A percentile compares a stretch with the other conserved stretches of the same genome.
Conservation (phyloP, 2,113 vertebrate genomes). For the Saguinus midas region DNA sequence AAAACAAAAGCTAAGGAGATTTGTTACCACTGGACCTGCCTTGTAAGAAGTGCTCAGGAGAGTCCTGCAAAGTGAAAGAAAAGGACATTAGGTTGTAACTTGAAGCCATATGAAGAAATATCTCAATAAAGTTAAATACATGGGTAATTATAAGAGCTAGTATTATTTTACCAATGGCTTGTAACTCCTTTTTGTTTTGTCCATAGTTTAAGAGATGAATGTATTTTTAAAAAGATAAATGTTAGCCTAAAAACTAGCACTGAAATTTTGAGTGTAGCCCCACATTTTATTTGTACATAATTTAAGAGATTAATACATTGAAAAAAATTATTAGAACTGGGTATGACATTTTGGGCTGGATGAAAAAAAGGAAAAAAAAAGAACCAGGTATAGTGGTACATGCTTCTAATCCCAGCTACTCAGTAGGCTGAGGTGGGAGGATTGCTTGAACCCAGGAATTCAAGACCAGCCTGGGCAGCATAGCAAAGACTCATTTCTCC, state of each 20-base stretch:
- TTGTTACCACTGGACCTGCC: neutral
- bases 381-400: neutral
- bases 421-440: neutral
- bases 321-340: neutral
- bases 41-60: neutral
- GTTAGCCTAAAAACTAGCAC: neutral
- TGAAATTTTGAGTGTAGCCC: neutral
- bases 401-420: neutral
- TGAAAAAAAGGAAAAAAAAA: neutral
- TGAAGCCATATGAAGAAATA: neutral
- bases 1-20: neutral
- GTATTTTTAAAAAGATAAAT: neutral
- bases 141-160: neutral
- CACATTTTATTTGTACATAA: neutral
- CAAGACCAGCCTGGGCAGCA: neutral
- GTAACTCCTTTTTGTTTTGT: neutral
- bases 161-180: neutral
- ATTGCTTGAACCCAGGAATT: neutral
- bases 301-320: neutral
- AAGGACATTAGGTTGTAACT: neutral
- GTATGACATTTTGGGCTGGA: neutral
- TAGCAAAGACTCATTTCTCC: neutral
- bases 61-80: neutral
- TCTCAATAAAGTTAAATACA: neutral
- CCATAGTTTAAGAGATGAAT: neutral